Conservation (phyloP, 1,140 invertebrate genomes). For the Berghia stephanieae region DNA sequence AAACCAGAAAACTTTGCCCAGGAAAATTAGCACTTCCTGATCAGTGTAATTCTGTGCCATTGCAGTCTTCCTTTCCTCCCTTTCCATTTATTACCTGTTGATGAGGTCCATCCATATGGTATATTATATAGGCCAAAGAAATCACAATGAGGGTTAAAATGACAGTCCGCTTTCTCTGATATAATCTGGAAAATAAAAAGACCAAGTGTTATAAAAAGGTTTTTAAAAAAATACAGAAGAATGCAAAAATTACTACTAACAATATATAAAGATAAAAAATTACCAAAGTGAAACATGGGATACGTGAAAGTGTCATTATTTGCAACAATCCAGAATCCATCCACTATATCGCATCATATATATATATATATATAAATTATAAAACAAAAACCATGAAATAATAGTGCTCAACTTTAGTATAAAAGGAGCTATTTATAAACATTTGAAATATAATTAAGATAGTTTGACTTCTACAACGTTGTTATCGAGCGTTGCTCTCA, state of each 20-base stretch:
- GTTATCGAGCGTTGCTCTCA: no score
- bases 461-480: no score
- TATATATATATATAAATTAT: no score
- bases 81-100: slow-evolving; percentile 66
- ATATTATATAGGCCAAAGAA: slow-evolving; percentile 65
- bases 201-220: neutral
- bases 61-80: neutral
- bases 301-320: no score
- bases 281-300: neutral
- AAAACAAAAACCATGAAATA: no score
- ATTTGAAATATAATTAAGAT: no score
- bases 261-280: neutral
- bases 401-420: no score
- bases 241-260: no score
- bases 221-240: neutral
- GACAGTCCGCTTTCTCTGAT: slow-evolving; percentile 61
- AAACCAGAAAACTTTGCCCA: neutral
- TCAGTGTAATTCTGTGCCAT: neutral
- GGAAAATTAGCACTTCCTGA: neutral
- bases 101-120: slow-evolving; percentile 72
- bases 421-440: no score
- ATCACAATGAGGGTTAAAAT: slow-evolving; percentile 61
- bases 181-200: slow-evolving; percentile 61
- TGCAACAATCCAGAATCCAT: no score
- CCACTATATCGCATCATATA: no score